These are phyloP conservation scores for Halictus quadricinctus DNA, from an alignment of 2,888 invertebrate genomes.

Conservation along the genomic window DNA sequence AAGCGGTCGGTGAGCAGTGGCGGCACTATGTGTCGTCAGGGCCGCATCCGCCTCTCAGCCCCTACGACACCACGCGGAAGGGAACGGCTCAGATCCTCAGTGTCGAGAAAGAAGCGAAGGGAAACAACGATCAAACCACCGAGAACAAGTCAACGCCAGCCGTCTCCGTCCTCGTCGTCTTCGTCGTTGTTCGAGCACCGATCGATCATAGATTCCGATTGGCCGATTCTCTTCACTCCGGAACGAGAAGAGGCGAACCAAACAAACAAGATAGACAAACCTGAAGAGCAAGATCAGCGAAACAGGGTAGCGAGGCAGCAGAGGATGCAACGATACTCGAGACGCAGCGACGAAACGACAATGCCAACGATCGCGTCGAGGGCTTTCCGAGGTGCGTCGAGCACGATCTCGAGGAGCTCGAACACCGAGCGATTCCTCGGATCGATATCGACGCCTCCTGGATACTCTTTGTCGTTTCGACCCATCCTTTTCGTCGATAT, in stretches of 20 bases:
- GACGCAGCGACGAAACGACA: constrained; percentile 25
- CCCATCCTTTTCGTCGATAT: background rate
- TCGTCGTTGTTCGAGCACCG: constrained; percentile 26
- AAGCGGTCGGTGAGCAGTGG: constrained; percentile 70
- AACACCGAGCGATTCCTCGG: background rate
- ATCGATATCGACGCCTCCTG: constrained; percentile 10
- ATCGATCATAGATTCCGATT: constrained; percentile 46
- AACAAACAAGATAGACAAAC: background rate
- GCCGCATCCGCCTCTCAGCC: constrained; percentile 72
- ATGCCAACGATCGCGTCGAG: constrained; percentile 16
- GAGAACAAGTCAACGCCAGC: constrained; percentile 26
- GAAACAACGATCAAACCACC: constrained; percentile 41
- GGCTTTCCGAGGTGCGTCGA: constrained; percentile 18
- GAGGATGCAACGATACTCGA: constrained; percentile 20
- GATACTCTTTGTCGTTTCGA: background rate
- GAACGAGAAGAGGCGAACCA: constrained; percentile 20
- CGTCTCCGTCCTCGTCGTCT: constrained; percentile 32
- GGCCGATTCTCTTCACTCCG: constrained; percentile 33
- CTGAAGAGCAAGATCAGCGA: background rate
- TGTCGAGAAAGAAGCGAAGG: constrained; percentile 49
- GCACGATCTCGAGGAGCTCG: constrained; percentile 21
- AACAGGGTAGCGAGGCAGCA: background rate
- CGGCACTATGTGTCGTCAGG: constrained; percentile 68
- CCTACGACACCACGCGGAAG: constrained; percentile 66
- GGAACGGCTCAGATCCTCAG: constrained; percentile 57